Conservation (phyloP, 2,113 vertebrate species). For the Bubo bubo region DNA sequence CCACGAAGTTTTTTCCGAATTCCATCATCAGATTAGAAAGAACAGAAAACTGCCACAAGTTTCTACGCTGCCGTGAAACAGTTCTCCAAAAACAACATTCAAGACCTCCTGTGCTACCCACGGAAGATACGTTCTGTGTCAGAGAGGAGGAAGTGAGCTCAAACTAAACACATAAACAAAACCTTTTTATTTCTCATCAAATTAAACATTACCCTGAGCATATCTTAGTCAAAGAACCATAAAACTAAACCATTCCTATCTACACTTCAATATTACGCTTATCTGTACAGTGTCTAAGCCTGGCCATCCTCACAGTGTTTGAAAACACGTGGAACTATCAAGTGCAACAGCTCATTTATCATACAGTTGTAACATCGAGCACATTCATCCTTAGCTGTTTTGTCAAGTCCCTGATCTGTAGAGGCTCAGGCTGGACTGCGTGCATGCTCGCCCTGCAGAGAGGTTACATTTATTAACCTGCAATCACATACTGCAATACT, state of each 20-base stretch:
- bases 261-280: rapidly evolving
- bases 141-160: neutral
- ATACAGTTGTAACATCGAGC: rapidly evolving
- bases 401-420: neutral
- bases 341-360: neutral
- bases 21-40: neutral
- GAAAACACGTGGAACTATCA: rapidly evolving
- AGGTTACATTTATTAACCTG: neutral
- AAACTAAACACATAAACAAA: neutral
- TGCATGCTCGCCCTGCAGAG: neutral
- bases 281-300: neutral
- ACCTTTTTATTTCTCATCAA: neutral
- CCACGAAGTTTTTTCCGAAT: neutral
- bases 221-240: neutral
- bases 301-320: rapidly evolving
- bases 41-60: neutral
- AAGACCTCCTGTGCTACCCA: neutral
- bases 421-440: neutral
- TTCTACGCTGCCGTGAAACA: neutral
- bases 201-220: neutral
- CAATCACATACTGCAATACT: neutral
- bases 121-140: rapidly evolving
- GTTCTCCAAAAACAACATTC: neutral
- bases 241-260: neutral
- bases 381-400: neutral